Conservation (phyloP, 1,140 invertebrate genomes). For the Rhopalosiphum padi region DNA sequence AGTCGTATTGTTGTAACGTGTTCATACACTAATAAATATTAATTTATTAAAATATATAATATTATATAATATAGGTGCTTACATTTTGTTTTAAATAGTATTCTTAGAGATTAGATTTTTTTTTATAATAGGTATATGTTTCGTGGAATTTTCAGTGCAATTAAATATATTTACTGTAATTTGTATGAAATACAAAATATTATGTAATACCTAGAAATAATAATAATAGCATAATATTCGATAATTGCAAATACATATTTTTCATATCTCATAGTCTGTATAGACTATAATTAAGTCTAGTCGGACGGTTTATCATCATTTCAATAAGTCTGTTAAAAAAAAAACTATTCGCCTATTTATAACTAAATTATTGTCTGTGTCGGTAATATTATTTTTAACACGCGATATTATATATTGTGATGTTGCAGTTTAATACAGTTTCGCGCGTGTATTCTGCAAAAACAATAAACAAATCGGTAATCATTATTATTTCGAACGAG, state of each 20-base stretch:
- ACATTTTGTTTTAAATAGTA: neutral
- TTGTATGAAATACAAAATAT: neutral
- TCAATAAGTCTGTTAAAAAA: neutral
- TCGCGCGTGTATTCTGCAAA: neutral
- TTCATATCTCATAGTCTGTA: neutral
- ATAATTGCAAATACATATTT: neutral
- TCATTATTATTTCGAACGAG: conserved; percentile 20
- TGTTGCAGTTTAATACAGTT: neutral
- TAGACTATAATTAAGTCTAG: neutral
- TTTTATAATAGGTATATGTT: neutral
- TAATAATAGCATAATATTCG: neutral
- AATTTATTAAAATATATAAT: neutral
- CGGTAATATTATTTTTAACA: neutral
- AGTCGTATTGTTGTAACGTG: neutral
- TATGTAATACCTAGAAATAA: neutral
- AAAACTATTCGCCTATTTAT: neutral
- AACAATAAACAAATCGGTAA: neutral
- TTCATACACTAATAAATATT: neutral
- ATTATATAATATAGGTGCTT: neutral
- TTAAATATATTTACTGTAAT: neutral
- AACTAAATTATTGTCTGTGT: neutral
- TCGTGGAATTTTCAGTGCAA: neutral
- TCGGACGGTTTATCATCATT: neutral
- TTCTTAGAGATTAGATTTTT: neutral
- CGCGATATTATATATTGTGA: neutral